These are phyloP conservation scores for Semotilus atromaculatus DNA, from an alignment of 2,797 vertebrate species.

Conservation along the genomic window DNA sequence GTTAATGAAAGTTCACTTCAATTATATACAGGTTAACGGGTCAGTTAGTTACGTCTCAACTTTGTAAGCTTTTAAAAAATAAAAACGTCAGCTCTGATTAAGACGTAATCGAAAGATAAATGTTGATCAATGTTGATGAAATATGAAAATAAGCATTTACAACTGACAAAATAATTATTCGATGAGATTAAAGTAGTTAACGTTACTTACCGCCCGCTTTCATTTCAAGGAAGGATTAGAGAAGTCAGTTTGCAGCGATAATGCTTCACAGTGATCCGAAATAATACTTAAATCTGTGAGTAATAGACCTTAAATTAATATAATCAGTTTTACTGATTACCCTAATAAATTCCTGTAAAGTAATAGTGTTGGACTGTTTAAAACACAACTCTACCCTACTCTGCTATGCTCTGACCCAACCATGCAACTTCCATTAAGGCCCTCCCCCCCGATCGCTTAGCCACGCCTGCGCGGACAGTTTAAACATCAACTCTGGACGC, in stretches of 20 bases:
- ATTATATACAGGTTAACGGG: background rate
- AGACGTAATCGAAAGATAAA: background rate
- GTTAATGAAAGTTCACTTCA: background rate
- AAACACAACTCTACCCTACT: constrained; percentile 65
- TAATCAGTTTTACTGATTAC: background rate
- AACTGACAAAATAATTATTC: background rate
- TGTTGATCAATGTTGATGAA: background rate
- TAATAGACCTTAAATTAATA: background rate
- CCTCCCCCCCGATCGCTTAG: constrained; percentile 67
- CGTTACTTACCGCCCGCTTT: constrained; percentile 83
- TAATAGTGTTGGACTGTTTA: constrained; percentile 41
- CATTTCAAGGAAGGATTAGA: constrained; percentile 72
- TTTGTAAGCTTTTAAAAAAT: too few relatives aligned
- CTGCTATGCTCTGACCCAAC: constrained; percentile 53
- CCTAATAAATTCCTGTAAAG: background rate
- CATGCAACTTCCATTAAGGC: constrained; percentile 63
- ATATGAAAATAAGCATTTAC: background rate
- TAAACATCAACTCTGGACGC: constrained; percentile 71
- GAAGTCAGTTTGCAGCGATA: background rate
- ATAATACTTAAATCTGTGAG: background rate
- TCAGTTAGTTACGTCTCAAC: background rate
- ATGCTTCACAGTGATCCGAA: background rate
- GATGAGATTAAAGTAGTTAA: background rate
- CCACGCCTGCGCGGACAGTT: constrained; percentile 79
- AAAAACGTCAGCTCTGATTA: background rate